These are phyloP conservation scores for Peromyscus attwateri DNA, from an alignment of 2,797 vertebrate species.

Conservation along the genomic window DNA sequence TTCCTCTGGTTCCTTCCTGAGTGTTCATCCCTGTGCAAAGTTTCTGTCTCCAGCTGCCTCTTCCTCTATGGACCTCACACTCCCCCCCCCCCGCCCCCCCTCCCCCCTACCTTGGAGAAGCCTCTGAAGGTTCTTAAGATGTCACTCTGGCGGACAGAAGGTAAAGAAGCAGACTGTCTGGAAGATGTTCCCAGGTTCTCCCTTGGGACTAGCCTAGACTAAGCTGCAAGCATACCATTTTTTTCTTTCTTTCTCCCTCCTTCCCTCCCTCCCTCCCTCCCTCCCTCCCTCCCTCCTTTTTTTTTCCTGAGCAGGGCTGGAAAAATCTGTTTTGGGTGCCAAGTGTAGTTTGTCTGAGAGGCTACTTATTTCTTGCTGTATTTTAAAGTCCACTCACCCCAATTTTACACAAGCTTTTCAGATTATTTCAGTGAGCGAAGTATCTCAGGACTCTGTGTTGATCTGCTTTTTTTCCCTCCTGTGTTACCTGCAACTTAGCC, in stretches of 20 bases:
- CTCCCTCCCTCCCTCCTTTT: no score
- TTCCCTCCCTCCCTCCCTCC: rapidly evolving
- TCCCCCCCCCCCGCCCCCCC: no score
- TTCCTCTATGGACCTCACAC: background rate
- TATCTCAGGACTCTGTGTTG: background rate
- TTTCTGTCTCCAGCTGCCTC: background rate
- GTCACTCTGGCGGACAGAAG: background rate
- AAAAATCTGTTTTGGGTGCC: background rate
- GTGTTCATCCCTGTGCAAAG: no score
- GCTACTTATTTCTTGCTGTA: no score
- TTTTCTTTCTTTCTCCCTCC: rapidly evolving
- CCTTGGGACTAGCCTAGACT: background rate
- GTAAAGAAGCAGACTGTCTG: background rate
- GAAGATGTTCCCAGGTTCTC: no score
- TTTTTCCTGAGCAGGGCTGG: background rate
- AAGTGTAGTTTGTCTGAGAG: background rate
- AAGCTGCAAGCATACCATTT: background rate
- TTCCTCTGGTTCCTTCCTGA: background rate
- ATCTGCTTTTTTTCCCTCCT: background rate
- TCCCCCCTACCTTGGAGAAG: background rate
- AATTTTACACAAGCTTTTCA: background rate
- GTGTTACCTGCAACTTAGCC: no score
- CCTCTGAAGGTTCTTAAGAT: background rate
- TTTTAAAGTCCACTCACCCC: background rate
- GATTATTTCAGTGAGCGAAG: background rate